Evolutionary conservation across 2,888 invertebrate genomes (phyloP).

Genomic region (Dasysyrphus tricinctus): DNA sequence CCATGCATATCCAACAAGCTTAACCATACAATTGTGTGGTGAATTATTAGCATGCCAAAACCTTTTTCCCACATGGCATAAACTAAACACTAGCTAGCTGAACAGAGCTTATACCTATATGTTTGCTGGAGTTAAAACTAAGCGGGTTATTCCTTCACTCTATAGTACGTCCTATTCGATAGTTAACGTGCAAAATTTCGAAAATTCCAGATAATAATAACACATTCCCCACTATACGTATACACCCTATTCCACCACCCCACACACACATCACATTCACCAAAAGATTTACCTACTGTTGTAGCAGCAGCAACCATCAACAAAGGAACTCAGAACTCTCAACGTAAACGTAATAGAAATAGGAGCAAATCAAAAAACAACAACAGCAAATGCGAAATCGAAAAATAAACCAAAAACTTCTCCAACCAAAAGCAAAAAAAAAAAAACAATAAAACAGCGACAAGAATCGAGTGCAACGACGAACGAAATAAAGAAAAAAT

Average conservation of each 20-base stretch:
- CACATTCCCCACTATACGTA: constrained; percentile 26
- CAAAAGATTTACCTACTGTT: constrained; percentile 50
- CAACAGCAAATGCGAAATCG: constrained; percentile 41
- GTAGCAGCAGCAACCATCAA: constrained; percentile 49
- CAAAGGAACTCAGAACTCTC: constrained; percentile 65
- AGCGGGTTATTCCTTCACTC: constrained; percentile 45
- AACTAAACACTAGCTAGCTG: constrained; percentile 3
- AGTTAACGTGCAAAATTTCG: constrained; percentile 61
- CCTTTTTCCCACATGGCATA: constrained; percentile 58
- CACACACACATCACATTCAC: constrained; percentile 24
- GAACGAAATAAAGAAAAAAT: constrained; percentile 49
- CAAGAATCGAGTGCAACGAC: constrained; percentile 70
- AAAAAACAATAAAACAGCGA: constrained; percentile 21
- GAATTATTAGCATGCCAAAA: constrained; percentile 65
- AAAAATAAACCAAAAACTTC: constrained; percentile 36
- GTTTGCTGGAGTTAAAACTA: constrained; percentile 1
- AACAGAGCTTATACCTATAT: constrained; percentile 2
- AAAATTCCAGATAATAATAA: constrained; percentile 72
- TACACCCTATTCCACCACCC: constrained; percentile 28
- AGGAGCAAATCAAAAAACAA: constrained; percentile 72
- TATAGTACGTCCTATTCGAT: neutral
- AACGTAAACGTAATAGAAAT: constrained; percentile 63
- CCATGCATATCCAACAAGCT: constrained; percentile 18
- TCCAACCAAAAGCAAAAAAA: neutral
- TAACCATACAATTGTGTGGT: constrained; percentile 58